Percentiles rank a stretch among this genome's conserved stretches.
phyloP scores from a whole-genome alignment of 2,113 vertebrate species.

The Catharus minimus region DNA sequence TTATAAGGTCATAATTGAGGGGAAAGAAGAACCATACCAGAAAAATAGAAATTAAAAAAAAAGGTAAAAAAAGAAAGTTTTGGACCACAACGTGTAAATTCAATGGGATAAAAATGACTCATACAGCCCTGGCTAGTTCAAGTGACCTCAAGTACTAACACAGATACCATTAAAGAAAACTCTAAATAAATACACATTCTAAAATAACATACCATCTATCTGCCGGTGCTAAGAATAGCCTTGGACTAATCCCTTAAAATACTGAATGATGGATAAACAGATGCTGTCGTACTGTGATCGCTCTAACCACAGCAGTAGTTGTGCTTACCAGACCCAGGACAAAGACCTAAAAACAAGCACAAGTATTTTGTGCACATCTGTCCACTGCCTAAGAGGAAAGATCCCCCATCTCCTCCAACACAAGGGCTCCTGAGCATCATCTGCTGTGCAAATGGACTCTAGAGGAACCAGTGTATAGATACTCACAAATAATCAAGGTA shows the following conservation, averaged over 20 bases:
- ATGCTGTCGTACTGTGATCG: not conserved
- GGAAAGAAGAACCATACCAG: accelerated
- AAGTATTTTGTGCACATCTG: not conserved
- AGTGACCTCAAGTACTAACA: conserved; percentile 21
- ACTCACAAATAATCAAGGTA: not conserved
- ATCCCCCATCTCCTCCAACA: not conserved
- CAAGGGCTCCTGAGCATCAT: not conserved
- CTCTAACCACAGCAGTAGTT: not conserved
- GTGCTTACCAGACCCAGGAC: not conserved
- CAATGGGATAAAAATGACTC: conserved; percentile 1
- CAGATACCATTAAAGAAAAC: conserved; percentile 14
- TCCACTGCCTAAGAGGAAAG: not conserved
- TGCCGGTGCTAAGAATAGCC: conserved; percentile 20
- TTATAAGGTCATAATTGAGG: not conserved
- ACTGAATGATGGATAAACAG: conserved; percentile 26
- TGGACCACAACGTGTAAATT: not conserved
- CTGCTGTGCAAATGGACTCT: not conserved
- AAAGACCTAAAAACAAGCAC: not conserved
- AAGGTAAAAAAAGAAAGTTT: not conserved
- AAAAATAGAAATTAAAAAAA: not conserved
- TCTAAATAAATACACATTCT: conserved; percentile 18
- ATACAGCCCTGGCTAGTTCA: not conserved
- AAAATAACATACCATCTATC: conserved; percentile 28
- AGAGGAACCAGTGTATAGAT: not conserved
- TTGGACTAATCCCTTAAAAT: conserved; percentile 10